Percentiles rank a stretch among this genome's conserved stretches.
These are phyloP conservation scores for Sebastiscus albofasciatus DNA, from an alignment of 2,797 vertebrate genomes.

Conservation along the genomic window DNA sequence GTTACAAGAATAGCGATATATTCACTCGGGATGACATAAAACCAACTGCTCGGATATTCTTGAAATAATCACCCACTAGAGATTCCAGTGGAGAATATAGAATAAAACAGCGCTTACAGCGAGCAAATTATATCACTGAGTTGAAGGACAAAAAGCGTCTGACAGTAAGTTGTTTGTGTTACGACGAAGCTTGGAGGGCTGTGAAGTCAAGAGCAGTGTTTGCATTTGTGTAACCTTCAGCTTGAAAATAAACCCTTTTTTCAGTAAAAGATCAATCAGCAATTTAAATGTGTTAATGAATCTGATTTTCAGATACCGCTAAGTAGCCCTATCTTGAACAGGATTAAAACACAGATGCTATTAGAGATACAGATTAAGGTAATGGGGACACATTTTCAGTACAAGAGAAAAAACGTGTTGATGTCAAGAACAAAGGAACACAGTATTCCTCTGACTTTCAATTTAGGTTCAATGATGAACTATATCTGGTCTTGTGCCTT, in stretches of 20 bases:
- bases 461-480: not conserved
- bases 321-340: constrained; percentile 37
- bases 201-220: constrained; percentile 19
- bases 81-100: constrained; percentile 3
- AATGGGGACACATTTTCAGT: constrained; percentile 33
- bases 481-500: constrained; percentile 28
- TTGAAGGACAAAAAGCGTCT: constrained; percentile 18
- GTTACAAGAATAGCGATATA: constrained; percentile 25
- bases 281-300: constrained; percentile 58
- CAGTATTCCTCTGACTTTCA: constrained; percentile 13
- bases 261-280: constrained; percentile 36
- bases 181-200: constrained; percentile 1
- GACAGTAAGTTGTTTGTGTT: constrained; percentile 16
- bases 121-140: constrained; percentile 5
- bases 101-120: constrained; percentile 9
- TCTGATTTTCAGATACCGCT: constrained; percentile 60
- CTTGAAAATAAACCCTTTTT: constrained; percentile 2
- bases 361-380: constrained; percentile 39
- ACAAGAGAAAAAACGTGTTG: constrained; percentile 7
- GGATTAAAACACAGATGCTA: constrained; percentile 59
- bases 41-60: constrained; percentile 1
- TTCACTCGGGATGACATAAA: constrained; percentile 18
- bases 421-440: constrained; percentile 33
- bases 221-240: constrained; percentile 33
- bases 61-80: constrained; percentile 12